These are phyloP conservation scores for Uria aalge DNA, from an alignment of 2,113 vertebrate genomes.

Conservation along the genomic window DNA sequence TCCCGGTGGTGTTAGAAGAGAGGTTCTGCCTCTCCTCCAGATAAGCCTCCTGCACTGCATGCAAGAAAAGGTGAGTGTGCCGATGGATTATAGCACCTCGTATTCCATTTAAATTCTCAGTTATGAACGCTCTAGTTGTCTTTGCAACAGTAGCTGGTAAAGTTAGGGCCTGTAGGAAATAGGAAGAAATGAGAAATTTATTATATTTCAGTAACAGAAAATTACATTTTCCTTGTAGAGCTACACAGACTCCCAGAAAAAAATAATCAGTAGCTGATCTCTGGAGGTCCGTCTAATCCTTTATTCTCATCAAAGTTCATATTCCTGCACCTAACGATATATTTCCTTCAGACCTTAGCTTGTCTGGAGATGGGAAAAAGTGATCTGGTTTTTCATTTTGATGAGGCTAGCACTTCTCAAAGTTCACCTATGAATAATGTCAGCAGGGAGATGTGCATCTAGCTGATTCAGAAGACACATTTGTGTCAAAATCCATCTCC, in stretches of 20 bases:
- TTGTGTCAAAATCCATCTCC: constrained; percentile 56
- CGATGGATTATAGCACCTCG: background rate
- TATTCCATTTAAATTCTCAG: constrained; percentile 5
- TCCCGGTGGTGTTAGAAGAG: background rate
- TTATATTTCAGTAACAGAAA: constrained; percentile 14
- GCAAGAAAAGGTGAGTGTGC: background rate
- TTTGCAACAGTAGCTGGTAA: constrained; percentile 13
- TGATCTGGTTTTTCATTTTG: constrained; percentile 22
- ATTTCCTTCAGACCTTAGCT: background rate
- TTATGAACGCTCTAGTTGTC: constrained; percentile 10
- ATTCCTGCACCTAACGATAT: background rate
- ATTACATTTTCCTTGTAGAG: constrained; percentile 23
- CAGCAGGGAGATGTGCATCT: background rate
- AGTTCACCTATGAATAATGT: constrained; percentile 46
- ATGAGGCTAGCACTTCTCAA: constrained; percentile 56
- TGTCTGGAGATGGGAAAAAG: background rate
- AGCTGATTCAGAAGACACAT: constrained; percentile 44
- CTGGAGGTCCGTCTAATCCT: background rate
- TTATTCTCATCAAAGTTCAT: background rate
- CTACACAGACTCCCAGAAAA: background rate
- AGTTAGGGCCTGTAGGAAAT: constrained; percentile 10
- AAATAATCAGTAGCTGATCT: background rate
- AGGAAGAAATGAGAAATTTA: constrained; percentile 32
- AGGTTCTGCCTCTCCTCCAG: background rate
- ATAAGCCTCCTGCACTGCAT: background rate